Conservation (phyloP, 2,888 invertebrate species). For the Agapetus fuscipes region DNA sequence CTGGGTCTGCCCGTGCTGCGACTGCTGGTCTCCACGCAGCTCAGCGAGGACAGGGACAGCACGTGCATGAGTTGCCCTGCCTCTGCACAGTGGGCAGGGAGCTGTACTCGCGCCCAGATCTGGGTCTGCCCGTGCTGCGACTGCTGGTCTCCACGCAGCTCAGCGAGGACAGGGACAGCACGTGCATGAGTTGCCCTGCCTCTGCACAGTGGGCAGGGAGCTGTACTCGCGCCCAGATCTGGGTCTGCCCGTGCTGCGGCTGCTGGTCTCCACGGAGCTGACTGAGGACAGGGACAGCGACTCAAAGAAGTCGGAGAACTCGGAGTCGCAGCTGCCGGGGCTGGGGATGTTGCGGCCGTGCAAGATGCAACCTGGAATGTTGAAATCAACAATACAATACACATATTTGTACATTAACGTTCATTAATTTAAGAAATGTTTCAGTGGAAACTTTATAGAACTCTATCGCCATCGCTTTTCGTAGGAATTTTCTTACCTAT, state of each 20-base stretch:
- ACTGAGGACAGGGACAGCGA: constrained; percentile 61
- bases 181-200: no score
- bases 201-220: constrained; percentile 25
- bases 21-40: constrained; percentile 49
- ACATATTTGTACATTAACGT: no score
- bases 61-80: no score
- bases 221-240: constrained; percentile 41
- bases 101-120: constrained; percentile 41
- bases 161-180: constrained; percentile 59
- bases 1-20: constrained; percentile 34
- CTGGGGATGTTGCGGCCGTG: constrained; percentile 43
- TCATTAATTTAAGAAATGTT: no score
- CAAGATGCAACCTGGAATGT: constrained; percentile 21
- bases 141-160: constrained; percentile 51
- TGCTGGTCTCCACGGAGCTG: constrained; percentile 51
- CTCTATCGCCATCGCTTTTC: no score
- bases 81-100: constrained; percentile 25
- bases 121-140: constrained; percentile 32
- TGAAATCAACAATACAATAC: no score
- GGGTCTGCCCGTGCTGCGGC: constrained; percentile 33
- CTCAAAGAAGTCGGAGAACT: constrained; percentile 67
- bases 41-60: constrained; percentile 59
- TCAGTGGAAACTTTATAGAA: no score
- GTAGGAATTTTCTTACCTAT: no score
- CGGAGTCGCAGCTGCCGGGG: constrained; percentile 61